A percentile compares a stretch with the other conserved stretches of the same genome.
Conservation (phyloP, 2,113 vertebrate genomes). For the Podarcis cretensis region DNA sequence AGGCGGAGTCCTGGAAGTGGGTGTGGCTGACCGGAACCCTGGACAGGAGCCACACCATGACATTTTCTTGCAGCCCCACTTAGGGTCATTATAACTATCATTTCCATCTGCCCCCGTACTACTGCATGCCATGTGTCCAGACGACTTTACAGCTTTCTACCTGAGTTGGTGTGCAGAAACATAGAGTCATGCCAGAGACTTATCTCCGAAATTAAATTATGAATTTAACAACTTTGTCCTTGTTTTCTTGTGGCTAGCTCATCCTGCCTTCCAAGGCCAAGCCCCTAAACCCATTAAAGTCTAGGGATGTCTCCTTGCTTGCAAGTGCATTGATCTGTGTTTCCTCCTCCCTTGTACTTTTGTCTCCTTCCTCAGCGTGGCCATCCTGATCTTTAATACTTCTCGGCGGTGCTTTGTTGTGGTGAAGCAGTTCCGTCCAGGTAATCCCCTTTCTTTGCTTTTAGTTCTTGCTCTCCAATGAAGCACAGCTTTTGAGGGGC, state of each 20-base stretch:
- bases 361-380: conserved; percentile 77
- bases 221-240: neutral
- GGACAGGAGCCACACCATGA: neutral
- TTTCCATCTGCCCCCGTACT: neutral
- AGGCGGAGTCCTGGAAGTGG: neutral
- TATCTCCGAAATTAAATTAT: neutral
- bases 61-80: neutral
- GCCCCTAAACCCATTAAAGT: neutral
- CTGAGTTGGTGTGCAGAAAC: neutral
- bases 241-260: conserved; percentile 1
- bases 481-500: conserved; percentile 50
- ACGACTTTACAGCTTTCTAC: neutral
- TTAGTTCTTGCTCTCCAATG: conserved; percentile 48
- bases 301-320: conserved; percentile 3
- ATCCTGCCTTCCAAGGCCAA: neutral
- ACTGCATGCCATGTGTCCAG: neutral
- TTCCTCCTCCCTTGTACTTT: neutral
- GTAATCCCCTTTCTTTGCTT: conserved; percentile 73
- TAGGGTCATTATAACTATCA: neutral
- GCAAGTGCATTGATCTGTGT: conserved; percentile 54
- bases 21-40: neutral
- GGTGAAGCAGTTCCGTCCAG: conserved; percentile 95
- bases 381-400: conserved; percentile 91
- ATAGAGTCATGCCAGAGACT: neutral
- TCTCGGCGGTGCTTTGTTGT: conserved; percentile 89